Evolutionary conservation across 2,888 invertebrate species (phyloP).

Genomic region (Camponotus fellah): DNA sequence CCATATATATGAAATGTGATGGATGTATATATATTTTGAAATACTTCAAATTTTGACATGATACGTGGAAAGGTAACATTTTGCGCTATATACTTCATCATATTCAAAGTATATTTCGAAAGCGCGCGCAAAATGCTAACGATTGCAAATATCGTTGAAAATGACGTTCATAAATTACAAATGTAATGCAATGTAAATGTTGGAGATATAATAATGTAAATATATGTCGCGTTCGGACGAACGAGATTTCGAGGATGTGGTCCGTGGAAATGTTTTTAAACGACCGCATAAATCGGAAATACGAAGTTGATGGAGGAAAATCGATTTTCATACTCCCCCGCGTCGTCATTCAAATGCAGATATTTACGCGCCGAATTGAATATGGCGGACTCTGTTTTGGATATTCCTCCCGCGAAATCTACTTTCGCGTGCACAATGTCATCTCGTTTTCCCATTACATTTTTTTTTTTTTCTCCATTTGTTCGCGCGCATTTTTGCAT

Average conservation of each 20-base stretch:
- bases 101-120: background rate
- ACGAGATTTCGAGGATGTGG: slow-evolving; percentile 15
- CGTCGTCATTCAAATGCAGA: slow-evolving; percentile 56
- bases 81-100: background rate
- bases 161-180: slow-evolving; percentile 19
- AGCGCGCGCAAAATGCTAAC: background rate
- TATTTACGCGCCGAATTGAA: slow-evolving; percentile 48
- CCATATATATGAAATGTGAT: background rate
- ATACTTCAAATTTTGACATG: background rate
- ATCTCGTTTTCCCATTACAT: slow-evolving; percentile 31
- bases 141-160: slow-evolving; percentile 12
- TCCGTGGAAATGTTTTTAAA: slow-evolving; percentile 46
- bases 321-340: slow-evolving; percentile 49
- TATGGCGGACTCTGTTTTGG: slow-evolving; percentile 34
- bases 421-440: slow-evolving; percentile 42
- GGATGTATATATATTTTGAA: slow-evolving; percentile 7
- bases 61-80: background rate
- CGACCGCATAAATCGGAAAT: slow-evolving; percentile 47
- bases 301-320: slow-evolving; percentile 41
- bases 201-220: slow-evolving; percentile 18
- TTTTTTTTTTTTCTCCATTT: slow-evolving; percentile 7
- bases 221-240: background rate
- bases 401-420: slow-evolving; percentile 56
- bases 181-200: slow-evolving; percentile 2
- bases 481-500: too few relatives aligned